Percentiles rank a stretch among this genome's conserved stretches.
phyloP scores from a whole-genome alignment of 2,113 vertebrate genomes.

The Bufo gargarizans region DNA sequence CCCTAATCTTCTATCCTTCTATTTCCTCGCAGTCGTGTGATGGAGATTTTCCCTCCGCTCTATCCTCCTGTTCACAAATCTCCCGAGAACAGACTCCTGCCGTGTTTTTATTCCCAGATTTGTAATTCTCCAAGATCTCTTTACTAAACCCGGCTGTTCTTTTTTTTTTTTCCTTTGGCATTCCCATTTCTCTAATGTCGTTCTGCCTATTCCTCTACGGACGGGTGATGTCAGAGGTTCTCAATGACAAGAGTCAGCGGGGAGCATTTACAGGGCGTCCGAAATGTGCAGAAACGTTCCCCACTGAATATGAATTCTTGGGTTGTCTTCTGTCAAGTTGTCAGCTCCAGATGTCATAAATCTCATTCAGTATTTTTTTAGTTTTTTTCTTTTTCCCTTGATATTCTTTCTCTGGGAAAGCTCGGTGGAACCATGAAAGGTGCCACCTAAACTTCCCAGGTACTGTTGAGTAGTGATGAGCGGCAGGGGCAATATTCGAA shows the following conservation, averaged over 20 bases:
- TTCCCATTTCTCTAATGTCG: constrained; percentile 5
- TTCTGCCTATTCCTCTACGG: constrained; percentile 8
- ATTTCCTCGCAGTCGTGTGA: constrained; percentile 47
- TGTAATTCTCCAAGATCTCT: constrained; percentile 58
- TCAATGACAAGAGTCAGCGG: neutral
- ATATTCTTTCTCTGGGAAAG: too few species aligned
- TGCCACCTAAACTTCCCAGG: neutral
- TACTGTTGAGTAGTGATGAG: too few species aligned
- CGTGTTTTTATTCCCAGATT: constrained; percentile 56
- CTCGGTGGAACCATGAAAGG: neutral
- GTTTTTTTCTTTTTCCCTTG: neutral
- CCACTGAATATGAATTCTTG: neutral
- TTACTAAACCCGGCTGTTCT: constrained; percentile 51
- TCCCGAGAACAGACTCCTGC: constrained; percentile 54
- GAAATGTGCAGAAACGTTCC: neutral
- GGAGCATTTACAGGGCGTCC: neutral
- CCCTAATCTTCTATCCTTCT: constrained; percentile 51
- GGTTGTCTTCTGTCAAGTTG: neutral
- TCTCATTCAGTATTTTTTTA: neutral
- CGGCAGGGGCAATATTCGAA: too few species aligned
- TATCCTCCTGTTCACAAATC: constrained; percentile 58
- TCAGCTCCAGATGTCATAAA: neutral
- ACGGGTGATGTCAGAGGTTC: constrained; percentile 17
- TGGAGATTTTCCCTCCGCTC: constrained; percentile 45
- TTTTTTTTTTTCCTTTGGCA: constrained; percentile 23